phyloP scores from a whole-genome alignment of 2,888 invertebrate genomes.

The Aethes cnicana region DNA sequence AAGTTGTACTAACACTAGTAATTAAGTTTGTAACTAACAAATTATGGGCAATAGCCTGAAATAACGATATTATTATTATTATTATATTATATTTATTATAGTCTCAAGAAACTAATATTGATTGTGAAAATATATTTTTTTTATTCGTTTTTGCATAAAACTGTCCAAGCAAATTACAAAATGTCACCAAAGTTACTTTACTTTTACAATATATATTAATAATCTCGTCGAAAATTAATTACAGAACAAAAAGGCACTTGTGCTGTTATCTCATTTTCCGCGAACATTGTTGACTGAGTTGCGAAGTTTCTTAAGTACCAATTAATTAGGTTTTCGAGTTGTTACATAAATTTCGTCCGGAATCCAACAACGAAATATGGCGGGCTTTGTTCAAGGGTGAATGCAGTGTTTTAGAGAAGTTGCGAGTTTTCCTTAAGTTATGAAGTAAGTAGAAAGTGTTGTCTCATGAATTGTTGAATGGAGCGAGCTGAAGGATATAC shows the following conservation, averaged over 20 bases:
- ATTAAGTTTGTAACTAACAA: no score
- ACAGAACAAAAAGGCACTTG: constrained; percentile 34
- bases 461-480: constrained; percentile 25
- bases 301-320: constrained; percentile 48
- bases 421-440: constrained; percentile 17
- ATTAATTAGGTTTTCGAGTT: constrained; percentile 49
- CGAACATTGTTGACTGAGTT: constrained; percentile 43
- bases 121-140: no score
- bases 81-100: no score
- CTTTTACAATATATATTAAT: constrained; percentile 33
- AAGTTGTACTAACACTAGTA: no score
- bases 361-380: constrained; percentile 33
- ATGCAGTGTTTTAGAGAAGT: constrained; percentile 28
- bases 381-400: constrained; percentile 29
- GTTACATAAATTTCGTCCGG: constrained; percentile 40
- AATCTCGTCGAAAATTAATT: constrained; percentile 35
- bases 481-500: not conserved
- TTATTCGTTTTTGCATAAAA: constrained; percentile 11
- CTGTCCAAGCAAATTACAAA: constrained; percentile 13
- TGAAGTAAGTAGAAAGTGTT: constrained; percentile 25
- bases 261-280: constrained; percentile 34
- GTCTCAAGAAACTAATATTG: no score
- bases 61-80: no score
- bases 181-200: constrained; percentile 31
- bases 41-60: no score